Evolutionary conservation across 2,888 invertebrate species (phyloP).

Genomic region (Orthosia gothica): DNA sequence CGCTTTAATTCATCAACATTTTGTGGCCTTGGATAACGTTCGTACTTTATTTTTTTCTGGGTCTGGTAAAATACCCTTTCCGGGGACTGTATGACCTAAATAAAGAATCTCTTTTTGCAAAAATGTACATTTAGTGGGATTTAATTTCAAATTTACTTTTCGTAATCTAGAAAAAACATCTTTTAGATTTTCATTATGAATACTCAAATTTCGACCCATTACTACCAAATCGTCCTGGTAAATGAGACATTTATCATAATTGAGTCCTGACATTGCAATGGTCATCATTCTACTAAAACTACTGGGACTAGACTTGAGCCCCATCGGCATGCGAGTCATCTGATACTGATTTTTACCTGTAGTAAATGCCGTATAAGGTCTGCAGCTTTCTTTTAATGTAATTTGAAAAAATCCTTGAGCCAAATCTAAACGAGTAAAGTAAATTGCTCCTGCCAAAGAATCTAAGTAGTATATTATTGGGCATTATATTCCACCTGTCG

Average conservation of each 20-base stretch:
- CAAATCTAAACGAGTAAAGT: constrained; percentile 10
- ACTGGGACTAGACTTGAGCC: constrained; percentile 19
- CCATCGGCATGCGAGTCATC: constrained; percentile 24
- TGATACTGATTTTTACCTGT: constrained; percentile 9
- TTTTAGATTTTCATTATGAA: constrained; percentile 16
- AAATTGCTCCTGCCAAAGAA: constrained; percentile 8
- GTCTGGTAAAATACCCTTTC: not conserved
- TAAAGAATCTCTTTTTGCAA: constrained; percentile 9
- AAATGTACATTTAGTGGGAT: constrained; percentile 11
- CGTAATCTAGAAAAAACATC: constrained; percentile 10
- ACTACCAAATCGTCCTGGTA: constrained; percentile 21
- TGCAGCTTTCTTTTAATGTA: not conserved
- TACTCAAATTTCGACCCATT: constrained; percentile 9
- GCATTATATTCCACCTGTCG: no score
- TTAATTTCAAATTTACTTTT: constrained; percentile 10
- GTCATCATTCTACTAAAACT: constrained; percentile 16
- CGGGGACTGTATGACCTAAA: constrained; percentile 6
- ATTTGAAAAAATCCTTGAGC: constrained; percentile 3
- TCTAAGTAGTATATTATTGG: no score
- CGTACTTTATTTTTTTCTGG: not conserved
- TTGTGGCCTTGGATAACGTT: constrained; percentile 11
- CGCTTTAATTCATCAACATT: constrained; percentile 14
- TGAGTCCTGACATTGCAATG: constrained; percentile 18
- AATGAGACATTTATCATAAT: constrained; percentile 17
- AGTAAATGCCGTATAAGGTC: constrained; percentile 12